Conservation (phyloP, 2,113 vertebrate species). For the Carassius gibelio region DNA sequence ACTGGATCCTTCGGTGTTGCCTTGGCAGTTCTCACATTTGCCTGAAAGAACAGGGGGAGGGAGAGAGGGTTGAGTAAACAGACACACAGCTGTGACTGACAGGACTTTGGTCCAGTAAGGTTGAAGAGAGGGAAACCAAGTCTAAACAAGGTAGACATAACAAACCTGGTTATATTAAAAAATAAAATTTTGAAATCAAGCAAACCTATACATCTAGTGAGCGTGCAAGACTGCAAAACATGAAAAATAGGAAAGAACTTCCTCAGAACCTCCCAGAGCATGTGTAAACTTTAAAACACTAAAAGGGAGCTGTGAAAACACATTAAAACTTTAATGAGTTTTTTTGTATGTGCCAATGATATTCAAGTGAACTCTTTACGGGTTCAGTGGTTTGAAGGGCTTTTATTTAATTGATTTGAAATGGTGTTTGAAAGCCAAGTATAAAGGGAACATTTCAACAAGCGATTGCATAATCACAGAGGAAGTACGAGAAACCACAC, state of each 20-base stretch:
- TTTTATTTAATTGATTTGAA: background rate
- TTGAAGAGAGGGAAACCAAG: background rate
- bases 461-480: slow-evolving; percentile 33
- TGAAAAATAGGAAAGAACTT: slow-evolving; percentile 14
- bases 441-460: background rate
- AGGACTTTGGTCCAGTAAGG: slow-evolving; percentile 46
- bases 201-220: background rate
- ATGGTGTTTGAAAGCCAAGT: background rate
- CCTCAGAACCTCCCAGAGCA: background rate
- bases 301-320: background rate
- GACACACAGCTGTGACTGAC: slow-evolving; percentile 44
- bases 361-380: background rate
- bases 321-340: background rate
- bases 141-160: slow-evolving; percentile 28
- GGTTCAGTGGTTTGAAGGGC: background rate
- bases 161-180: slow-evolving; percentile 6
- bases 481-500: slow-evolving; percentile 5
- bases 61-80: slow-evolving; percentile 49
- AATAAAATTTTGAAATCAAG: background rate
- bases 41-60: slow-evolving; percentile 68
- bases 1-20: slow-evolving; percentile 76
- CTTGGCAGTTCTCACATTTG: slow-evolving; percentile 78
- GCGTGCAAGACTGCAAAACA: background rate
- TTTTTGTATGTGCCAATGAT: background rate
- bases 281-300: slow-evolving; percentile 12